Evolutionary conservation across 2,113 vertebrate genomes (phyloP), one percentile per base, ranked within the genome.

Genomic region (Limanda limanda): DNA sequence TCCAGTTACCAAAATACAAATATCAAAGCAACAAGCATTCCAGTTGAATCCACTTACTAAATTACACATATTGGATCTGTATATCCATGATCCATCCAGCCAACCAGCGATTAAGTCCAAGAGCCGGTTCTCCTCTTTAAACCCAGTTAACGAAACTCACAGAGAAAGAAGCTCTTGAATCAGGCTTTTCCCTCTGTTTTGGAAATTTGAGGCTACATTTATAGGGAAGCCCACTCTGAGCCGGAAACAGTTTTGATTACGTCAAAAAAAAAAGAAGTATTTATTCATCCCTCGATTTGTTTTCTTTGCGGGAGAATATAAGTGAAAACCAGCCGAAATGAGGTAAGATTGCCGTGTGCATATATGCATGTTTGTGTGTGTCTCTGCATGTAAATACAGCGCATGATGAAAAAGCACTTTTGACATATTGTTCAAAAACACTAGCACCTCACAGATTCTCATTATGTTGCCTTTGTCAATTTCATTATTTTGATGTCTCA

Each of bases 401-500:
- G 69, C 64, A 68, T 86, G 68, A 91, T 90, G 80, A 89, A 84
- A 89, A 91, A 84, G 76, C 83, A 80, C 56, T 90, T 91, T 90
- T 73, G 81, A 65, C 70, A 77, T 67, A 85, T 88, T 85, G 89
- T 91, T 91, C 68, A 92, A 87, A 88, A 88, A 88, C 86, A 87
- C 81, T 83, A 87, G 76, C 80, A 82, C 82, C 82, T 78, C 60
- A 71, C 82, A 79, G 71, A 77, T 87, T 82, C 73, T 89, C 88
- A 94, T 94, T 89, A 93, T 86, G 64, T 81, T 63, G 47, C 75
- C 79, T 89, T 92, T 89, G 82, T 92, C 89, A 82, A 77, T 86
- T 83, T 86, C 84, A 88, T 90, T 87, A 89, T 91, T 91, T 86
- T 84, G 40, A 88, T 69, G 88, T 91, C 89, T 91, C 88, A 88